Evolutionary conservation across 2,797 vertebrate species (phyloP), one percentile per base, ranked within the genome.

Genomic region (Etheostoma nigrum): DNA sequence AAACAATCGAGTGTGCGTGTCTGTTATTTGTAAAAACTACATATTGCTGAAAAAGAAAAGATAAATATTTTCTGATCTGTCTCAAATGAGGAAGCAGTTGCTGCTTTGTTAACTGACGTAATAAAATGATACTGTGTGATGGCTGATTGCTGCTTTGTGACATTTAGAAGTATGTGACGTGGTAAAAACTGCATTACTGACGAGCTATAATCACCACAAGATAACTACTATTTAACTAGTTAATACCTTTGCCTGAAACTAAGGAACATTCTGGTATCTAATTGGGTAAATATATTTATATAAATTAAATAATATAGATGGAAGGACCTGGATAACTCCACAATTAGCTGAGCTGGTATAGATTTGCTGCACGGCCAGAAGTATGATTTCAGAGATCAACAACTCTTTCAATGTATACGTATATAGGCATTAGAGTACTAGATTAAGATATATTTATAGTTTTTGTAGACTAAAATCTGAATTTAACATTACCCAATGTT

Each of bases 21-120:
- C 49, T 16, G 64, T 47, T 88, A 88, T 93, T 91, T 94, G 86
- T 94, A 89, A 62, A 78, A 87, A 84, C 68, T 66, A 63, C 84
- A 79, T 79, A 84, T 81, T 88, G 76, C 70, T 77, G 76, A 84
- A 76, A 74, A 73, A 82, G 84, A 72, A 75, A 90, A 88, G 77
- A 85, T 78, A 8, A 87, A 86, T 93, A 94, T 94, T 93, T 95
- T 93, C 91, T 88, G 90, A 92, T 85, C 83, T 80, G 86, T 82
- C 83, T 40, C 23, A 78, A 81, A 81, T 52, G 78, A 79, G 70
- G 78, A 73, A 55, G n/a, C 76, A 82, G 77, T 71, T 77, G 86
- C 91, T 62, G 63, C 91, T 87, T 90, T 88, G 85, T 87, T 87
- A 84, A 88, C 89, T 71, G 83, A 90, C 88, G 82, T 90, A 92